Base-by-base conservation (phyloP, 2,888 invertebrate genomes). In the Cyaniris semiargus region DNA sequence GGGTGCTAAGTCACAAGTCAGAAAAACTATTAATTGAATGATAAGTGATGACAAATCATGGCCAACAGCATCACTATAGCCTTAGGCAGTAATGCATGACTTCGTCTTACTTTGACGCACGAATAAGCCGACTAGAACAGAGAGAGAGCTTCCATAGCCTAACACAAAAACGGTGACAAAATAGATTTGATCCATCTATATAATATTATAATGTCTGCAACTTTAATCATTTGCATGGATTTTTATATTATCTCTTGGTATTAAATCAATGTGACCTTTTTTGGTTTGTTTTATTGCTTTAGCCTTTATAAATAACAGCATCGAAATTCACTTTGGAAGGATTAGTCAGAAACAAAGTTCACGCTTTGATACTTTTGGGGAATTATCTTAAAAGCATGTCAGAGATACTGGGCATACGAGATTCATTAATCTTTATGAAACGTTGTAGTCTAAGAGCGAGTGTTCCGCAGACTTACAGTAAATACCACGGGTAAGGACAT, bases 341-440 rank as follows among this genome's bases (percentile, higher is more conserved):
- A 66, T 66, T 66, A 66, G 15, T 66, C 15, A 27, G 1, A 13
- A 27, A 66, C 6, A 23, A 23, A 60, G 8, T 13, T 60, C 66
- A 27, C 27, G 27, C 15, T 66, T 58, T 60, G 13, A 60, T 60
- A 5, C 60, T 27, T 66, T 66, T 66, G 66, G 66, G 66, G 27
- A 66, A 1, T 66, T 66, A 66, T 66, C 66, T 66, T 66, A 66
- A 66, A 66, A 66, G 66, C 66, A 66, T 66, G 66, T 66, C 66
- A 66, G 23, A 13, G 60, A 66, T 66, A 66, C 13, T 27, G 66
- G 31, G 53, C 18, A 18, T 66, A 18, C 27, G 15, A 18, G 66
- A 27, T 15, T 15, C 0, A 8, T 66, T 23, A 23, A 13, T 38
- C 38, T 38, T 38, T 38, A 38, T 38, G 38, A 38, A 38, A 38